phyloP scores from a whole-genome alignment of 2,888 invertebrate genomes.

The Chelonus formosanus region DNA sequence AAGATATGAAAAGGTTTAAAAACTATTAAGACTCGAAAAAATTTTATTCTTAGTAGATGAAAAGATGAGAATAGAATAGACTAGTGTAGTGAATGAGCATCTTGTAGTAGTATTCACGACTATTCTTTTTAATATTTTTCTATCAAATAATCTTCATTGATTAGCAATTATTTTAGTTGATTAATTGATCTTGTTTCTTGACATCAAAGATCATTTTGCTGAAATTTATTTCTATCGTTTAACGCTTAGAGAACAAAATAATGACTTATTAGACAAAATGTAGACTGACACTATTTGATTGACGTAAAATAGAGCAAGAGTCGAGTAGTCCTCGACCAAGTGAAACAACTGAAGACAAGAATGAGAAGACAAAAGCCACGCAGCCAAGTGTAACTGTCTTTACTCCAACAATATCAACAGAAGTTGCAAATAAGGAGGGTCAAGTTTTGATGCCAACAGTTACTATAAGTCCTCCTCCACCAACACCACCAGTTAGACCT shows the following conservation, averaged over 20 bases:
- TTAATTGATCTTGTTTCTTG: too few species aligned
- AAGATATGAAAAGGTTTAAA: slow-evolving; percentile 12
- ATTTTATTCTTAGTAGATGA: background rate
- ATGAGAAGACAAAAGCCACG: slow-evolving; percentile 37
- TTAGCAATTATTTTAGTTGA: background rate
- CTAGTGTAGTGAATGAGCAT: too few species aligned
- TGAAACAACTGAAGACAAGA: slow-evolving; percentile 38
- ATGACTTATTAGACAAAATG: too few species aligned
- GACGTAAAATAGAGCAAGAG: slow-evolving; percentile 42
- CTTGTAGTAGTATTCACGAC: background rate
- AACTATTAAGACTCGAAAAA: background rate
- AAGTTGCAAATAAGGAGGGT: slow-evolving; percentile 28
- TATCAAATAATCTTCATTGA: background rate
- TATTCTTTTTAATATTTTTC: slow-evolving; percentile 7
- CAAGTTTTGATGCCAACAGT: slow-evolving; percentile 41
- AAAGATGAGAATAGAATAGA: background rate
- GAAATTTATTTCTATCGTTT: too few species aligned
- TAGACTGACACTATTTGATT: slow-evolving; percentile 22
- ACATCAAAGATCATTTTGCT: background rate
- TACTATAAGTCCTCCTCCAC: slow-evolving; percentile 45
- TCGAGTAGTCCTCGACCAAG: slow-evolving; percentile 41
- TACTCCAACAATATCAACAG: slow-evolving; percentile 32
- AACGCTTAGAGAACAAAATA: too few species aligned
- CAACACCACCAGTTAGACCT: slow-evolving; percentile 42
- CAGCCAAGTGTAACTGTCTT: slow-evolving; percentile 41